A percentile compares a stretch with the other conserved stretches of the same genome.
Conservation (phyloP, 92 coral and sea anemone genomes). For the Bergia puertoricense region DNA sequence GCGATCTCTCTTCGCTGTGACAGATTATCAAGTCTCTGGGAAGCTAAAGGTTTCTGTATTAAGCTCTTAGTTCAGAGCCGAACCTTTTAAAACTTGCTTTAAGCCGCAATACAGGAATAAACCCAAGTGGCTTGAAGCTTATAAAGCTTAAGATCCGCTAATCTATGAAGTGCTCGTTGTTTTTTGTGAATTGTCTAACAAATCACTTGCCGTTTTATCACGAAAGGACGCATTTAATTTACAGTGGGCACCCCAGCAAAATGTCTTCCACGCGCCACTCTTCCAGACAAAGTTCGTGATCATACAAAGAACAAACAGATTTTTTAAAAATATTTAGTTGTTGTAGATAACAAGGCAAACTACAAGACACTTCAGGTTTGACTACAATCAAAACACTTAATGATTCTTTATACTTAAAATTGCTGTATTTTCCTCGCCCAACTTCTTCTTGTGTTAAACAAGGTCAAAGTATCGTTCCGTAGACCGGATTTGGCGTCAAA, state of each 20-base stretch:
- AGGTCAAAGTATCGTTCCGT: neutral
- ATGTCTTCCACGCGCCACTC: neutral
- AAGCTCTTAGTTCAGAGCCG: conserved; percentile 7
- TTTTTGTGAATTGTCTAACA: conserved; percentile 17
- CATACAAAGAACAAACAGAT: neutral
- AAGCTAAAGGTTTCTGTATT: neutral
- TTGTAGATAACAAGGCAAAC: neutral
- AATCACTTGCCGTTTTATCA: conserved; percentile 8
- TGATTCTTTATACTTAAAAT: neutral
- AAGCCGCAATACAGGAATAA: conserved; percentile 21
- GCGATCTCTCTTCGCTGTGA: neutral
- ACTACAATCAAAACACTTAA: neutral
- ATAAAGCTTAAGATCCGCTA: conserved; percentile 39
- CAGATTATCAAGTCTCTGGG: neutral
- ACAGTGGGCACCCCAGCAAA: neutral
- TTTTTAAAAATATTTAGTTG: too few species aligned
- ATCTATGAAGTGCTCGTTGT: conserved; percentile 40
- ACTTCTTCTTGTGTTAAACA: neutral
- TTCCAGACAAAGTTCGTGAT: neutral
- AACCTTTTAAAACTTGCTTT: conserved; percentile 4
- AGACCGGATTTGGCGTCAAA: conserved; percentile 19
- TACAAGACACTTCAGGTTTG: neutral
- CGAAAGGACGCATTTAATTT: conserved; percentile 21
- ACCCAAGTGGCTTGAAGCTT: conserved; percentile 26
- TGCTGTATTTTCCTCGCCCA: neutral